Evolutionary conservation across 2,113 vertebrate genomes (phyloP), one percentile per base, ranked within the genome.

Genomic region (Capreolus pygargus): DNA sequence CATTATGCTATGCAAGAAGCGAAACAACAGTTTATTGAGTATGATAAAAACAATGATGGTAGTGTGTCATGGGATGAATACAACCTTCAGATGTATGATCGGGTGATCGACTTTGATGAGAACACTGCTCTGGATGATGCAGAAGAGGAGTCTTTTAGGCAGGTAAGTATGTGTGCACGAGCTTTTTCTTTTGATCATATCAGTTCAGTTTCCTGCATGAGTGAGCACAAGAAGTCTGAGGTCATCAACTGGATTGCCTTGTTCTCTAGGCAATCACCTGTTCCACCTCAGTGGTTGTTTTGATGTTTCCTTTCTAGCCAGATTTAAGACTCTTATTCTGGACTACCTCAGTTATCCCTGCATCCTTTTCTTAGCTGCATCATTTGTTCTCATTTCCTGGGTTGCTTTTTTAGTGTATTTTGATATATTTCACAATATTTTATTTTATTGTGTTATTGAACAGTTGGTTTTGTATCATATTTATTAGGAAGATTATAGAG

Each of bases 1-100:
- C 99, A 99, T 94, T 99, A 99, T 16, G 99, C 99, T n/a, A 98
- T 99, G 15, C 99, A 99, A 96, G 99, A 99, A 96, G 99, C 99
- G 15, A 99, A 99, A 94, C 99, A 99, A 16, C 99, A 99, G 67
- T 99, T 99, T 97, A 98, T 98, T 0, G 99, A 99, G 60, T 99
- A 99, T 95, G 99, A 99, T 97, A 99, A 98, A 50, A 98, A 99
- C 76, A 98, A 89, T 55, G 99, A 99, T 52, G 99, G 99, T 8
- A 95, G 98, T 10, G 99, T 99, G 86, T 99, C 99, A 1, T 99
- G 99, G 99, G 99, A 99, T 39, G 99, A 99, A 94, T 99, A 99
- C 98, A 99, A 99, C 97, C 98, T 98, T 55, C 99, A 99, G 28
- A 98, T 99, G 98, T 99, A 99, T 7, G 99, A 99, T 58, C 99